Conservation (phyloP, 2,888 invertebrate genomes). For the Mesochorus sp. region DNA sequence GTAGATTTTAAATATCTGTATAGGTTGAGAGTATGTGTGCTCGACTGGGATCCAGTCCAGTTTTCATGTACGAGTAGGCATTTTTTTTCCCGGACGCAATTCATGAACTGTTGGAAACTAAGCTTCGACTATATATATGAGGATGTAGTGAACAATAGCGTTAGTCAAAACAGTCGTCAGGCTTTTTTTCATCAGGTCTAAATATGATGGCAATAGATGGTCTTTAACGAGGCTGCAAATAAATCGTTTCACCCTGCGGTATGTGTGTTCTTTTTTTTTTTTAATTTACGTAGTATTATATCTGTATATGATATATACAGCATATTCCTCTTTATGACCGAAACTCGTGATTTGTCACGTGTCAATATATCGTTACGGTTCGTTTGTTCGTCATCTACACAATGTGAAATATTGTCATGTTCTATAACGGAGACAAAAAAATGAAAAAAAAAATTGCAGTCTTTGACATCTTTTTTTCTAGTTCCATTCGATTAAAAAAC, state of each 20-base stretch:
- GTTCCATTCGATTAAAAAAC: slow-evolving; percentile 6
- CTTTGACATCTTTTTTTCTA: slow-evolving; percentile 8
- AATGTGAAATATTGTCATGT: slow-evolving; percentile 19
- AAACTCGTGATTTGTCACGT: background rate
- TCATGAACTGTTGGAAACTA: background rate
- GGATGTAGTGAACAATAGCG: background rate
- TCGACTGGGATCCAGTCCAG: slow-evolving; percentile 6
- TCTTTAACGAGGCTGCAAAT: background rate
- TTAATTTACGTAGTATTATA: background rate
- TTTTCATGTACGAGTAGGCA: background rate
- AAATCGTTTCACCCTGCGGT: no score
- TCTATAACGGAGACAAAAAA: background rate
- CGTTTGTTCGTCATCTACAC: background rate
- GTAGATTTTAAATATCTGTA: slow-evolving; percentile 20
- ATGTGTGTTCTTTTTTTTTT: no score
- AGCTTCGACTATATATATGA: background rate
- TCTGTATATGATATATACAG: background rate
- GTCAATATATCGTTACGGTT: background rate
- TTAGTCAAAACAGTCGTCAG: background rate
- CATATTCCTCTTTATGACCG: background rate
- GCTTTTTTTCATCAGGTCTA: no score
- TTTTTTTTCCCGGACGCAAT: slow-evolving; percentile 11
- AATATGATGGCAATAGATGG: background rate
- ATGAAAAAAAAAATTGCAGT: background rate
- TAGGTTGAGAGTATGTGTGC: background rate